These are phyloP conservation scores for Sorex fumeus DNA, from an alignment of 2,113 vertebrate genomes.

Conservation along the genomic window DNA sequence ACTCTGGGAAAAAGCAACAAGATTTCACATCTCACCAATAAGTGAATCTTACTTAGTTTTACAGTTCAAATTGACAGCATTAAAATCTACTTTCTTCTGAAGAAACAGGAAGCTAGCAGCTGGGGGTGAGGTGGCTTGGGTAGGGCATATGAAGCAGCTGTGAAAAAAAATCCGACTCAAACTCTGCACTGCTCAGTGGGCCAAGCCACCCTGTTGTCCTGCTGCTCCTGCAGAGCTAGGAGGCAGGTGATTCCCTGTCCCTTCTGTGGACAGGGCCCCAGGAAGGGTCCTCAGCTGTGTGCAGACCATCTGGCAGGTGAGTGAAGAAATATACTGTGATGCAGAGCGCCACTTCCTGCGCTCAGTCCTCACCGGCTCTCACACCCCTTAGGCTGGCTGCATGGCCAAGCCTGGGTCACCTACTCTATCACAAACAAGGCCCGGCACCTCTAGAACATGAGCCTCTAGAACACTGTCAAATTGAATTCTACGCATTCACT, in stretches of 20 bases:
- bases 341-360: not conserved
- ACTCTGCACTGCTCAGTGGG: not conserved
- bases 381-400: slow-evolving; percentile 19
- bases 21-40: slow-evolving; percentile 61
- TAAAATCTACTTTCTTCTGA: slow-evolving; percentile 67
- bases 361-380: slow-evolving; percentile 20
- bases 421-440: slow-evolving; percentile 23
- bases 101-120: slow-evolving; percentile 78
- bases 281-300: slow-evolving; percentile 15
- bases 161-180: slow-evolving; percentile 60
- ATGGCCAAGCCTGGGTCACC: slow-evolving; percentile 4
- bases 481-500: slow-evolving; percentile 89
- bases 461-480: slow-evolving; percentile 80
- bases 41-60: slow-evolving; percentile 58
- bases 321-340: not conserved
- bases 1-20: slow-evolving; percentile 72
- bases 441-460: slow-evolving; percentile 56
- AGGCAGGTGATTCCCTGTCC: slow-evolving; percentile 33
- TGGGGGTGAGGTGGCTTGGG: slow-evolving; percentile 55
- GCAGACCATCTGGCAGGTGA: not conserved
- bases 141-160: slow-evolving; percentile 72
- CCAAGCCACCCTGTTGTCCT: slow-evolving; percentile 22
- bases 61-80: slow-evolving; percentile 65
- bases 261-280: not conserved
- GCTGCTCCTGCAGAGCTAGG: not conserved